Evolutionary conservation across 2,113 vertebrate genomes (phyloP).

Genomic region (Thermophis baileyi): DNA sequence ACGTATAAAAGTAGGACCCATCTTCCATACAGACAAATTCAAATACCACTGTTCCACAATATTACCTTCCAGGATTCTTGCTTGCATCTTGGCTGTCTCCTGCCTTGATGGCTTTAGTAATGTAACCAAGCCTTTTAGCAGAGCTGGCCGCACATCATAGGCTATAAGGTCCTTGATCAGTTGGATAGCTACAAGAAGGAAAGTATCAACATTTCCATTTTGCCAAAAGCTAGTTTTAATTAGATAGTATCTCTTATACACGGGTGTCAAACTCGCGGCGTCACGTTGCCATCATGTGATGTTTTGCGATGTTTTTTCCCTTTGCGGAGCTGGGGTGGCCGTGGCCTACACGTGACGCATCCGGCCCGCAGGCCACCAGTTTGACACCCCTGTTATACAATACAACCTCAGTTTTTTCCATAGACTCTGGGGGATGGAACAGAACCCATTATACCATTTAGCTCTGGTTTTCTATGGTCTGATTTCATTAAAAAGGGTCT

Average conservation of each 20-base stretch:
- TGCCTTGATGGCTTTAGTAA: slow-evolving; percentile 66
- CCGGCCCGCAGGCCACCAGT: too few relatives aligned
- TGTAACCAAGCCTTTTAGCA: slow-evolving; percentile 73
- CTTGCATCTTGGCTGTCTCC: slow-evolving; percentile 19
- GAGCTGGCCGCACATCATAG: slow-evolving; percentile 56
- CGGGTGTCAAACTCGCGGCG: too few relatives aligned
- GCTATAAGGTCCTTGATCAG: slow-evolving; percentile 72
- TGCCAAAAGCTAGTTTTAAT: not conserved
- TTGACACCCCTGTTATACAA: not conserved
- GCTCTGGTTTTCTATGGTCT: not conserved
- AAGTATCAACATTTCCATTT: not conserved
- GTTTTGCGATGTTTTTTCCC: too few relatives aligned
- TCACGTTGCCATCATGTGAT: too few relatives aligned
- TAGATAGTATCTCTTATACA: not conserved
- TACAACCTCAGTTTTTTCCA: not conserved
- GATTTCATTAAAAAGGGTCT: not conserved
- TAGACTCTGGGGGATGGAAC: not conserved
- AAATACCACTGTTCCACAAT: not conserved
- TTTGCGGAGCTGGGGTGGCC: too few relatives aligned
- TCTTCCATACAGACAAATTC: not conserved
- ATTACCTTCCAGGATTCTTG: slow-evolving; percentile 50
- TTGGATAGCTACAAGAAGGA: slow-evolving; percentile 64
- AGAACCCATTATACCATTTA: not conserved
- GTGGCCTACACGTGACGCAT: too few relatives aligned
- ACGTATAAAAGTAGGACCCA: not conserved